phyloP scores from a whole-genome alignment of 2,113 vertebrate species.

The Cololabis saira region DNA sequence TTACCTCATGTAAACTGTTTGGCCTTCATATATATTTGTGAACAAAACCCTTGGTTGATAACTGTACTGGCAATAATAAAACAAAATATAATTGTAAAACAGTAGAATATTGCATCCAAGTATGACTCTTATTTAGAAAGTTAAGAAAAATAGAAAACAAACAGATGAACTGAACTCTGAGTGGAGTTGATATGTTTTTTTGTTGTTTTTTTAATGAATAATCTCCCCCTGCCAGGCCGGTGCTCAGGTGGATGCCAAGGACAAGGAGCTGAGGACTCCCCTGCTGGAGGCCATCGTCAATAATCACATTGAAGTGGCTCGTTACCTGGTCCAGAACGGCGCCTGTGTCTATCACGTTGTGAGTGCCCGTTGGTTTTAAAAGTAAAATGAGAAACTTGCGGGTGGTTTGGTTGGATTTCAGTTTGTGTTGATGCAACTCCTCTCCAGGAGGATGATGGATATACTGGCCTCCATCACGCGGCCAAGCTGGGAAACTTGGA shows the following conservation, averaged over 20 bases:
- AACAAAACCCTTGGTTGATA: too few species aligned
- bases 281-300: constrained; percentile 90
- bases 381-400: neutral
- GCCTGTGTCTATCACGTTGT: constrained; percentile 89
- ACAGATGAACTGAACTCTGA: too few species aligned
- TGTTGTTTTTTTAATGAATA: too few species aligned
- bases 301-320: constrained; percentile 86
- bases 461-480: constrained; percentile 92
- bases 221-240: constrained; percentile 81
- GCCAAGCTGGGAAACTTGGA: constrained; percentile 90
- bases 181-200: too few species aligned
- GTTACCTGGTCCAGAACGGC: constrained; percentile 87
- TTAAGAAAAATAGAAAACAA: too few species aligned
- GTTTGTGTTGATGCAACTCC: neutral
- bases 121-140: too few species aligned
- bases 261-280: constrained; percentile 88
- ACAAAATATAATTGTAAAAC: too few species aligned
- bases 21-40: too few species aligned
- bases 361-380: constrained; percentile 5
- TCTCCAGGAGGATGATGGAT: constrained; percentile 89
- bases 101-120: too few species aligned
- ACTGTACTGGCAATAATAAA: too few species aligned
- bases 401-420: neutral
- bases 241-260: constrained; percentile 88
- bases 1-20: too few species aligned